Conservation (phyloP, 2,797 vertebrate genomes). For the Channa striata region DNA sequence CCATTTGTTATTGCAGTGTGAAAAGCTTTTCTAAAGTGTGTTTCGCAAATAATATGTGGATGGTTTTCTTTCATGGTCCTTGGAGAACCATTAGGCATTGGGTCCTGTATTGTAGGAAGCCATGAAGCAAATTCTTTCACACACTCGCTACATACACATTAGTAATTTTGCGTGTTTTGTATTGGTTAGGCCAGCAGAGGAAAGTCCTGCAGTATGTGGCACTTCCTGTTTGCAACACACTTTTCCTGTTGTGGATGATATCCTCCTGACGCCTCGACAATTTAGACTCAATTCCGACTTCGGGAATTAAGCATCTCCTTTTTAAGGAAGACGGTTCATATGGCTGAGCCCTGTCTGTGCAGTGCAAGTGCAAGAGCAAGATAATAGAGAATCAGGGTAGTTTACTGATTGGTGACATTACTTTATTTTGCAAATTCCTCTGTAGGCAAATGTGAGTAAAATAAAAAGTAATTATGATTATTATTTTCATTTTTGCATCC, state of each 20-base stretch:
- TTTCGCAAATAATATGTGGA: slow-evolving; percentile 7
- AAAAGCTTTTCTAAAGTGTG: slow-evolving; percentile 1
- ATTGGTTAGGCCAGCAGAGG: slow-evolving; percentile 50
- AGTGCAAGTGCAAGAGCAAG: too few relatives aligned
- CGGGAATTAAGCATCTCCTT: slow-evolving; percentile 32
- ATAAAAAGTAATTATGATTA: slow-evolving; percentile 12
- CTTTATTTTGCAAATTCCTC: neutral
- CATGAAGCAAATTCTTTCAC: slow-evolving; percentile 19
- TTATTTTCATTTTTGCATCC: slow-evolving; percentile 27
- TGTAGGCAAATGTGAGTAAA: slow-evolving; percentile 22
- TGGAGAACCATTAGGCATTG: slow-evolving; percentile 4
- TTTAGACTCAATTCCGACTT: slow-evolving; percentile 42
- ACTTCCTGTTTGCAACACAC: slow-evolving; percentile 80
- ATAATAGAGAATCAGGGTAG: too few relatives aligned
- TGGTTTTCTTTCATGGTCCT: slow-evolving; percentile 8
- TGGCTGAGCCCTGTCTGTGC: slow-evolving; percentile 41
- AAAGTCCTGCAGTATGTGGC: slow-evolving; percentile 55
- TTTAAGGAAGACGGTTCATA: slow-evolving; percentile 37
- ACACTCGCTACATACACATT: slow-evolving; percentile 18
- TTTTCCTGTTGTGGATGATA: slow-evolving; percentile 79
- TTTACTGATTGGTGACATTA: neutral
- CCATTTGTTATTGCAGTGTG: neutral
- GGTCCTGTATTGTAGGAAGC: slow-evolving; percentile 9
- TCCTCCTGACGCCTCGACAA: slow-evolving; percentile 50
- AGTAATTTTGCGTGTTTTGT: slow-evolving; percentile 45